A percentile compares a stretch with the other conserved stretches of the same genome.
These are phyloP conservation scores for Eutrigla gurnardus DNA, from an alignment of 2,797 vertebrate genomes.

Conservation along the genomic window DNA sequence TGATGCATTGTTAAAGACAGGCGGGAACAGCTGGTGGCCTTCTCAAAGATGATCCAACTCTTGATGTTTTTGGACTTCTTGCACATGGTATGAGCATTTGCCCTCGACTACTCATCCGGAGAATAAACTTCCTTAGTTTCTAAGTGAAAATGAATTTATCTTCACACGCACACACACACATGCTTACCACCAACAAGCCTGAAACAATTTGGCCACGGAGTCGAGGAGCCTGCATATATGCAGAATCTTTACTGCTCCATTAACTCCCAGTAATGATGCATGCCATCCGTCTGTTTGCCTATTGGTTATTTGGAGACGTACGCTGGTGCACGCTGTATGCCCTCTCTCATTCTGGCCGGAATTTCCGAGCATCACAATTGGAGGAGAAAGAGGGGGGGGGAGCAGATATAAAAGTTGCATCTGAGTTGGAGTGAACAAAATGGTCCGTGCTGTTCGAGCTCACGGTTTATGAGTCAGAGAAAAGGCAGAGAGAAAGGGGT, in stretches of 20 bases:
- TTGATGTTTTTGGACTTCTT: slow-evolving; percentile 59
- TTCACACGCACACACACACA: neutral
- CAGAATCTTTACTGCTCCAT: slow-evolving; percentile 64
- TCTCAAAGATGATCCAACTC: slow-evolving; percentile 71
- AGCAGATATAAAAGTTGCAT: slow-evolving; percentile 21
- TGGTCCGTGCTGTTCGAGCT: slow-evolving; percentile 25
- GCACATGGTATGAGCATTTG: slow-evolving; percentile 29
- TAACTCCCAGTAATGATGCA: slow-evolving; percentile 72
- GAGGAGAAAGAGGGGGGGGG: slow-evolving; percentile 5
- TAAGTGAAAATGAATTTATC: slow-evolving; percentile 11
- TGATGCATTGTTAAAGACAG: slow-evolving; percentile 75
- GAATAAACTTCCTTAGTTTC: slow-evolving; percentile 4
- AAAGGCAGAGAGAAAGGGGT: slow-evolving; percentile 20
- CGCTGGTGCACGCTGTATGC: slow-evolving; percentile 56
- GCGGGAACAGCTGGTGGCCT: slow-evolving; percentile 75
- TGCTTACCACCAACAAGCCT: slow-evolving; percentile 42
- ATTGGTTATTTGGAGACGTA: slow-evolving; percentile 62
- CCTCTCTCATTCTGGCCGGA: slow-evolving; percentile 42
- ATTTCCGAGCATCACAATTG: slow-evolving; percentile 21
- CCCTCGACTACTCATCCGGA: slow-evolving; percentile 6
- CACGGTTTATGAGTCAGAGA: slow-evolving; percentile 29
- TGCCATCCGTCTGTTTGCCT: slow-evolving; percentile 64
- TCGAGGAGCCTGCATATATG: slow-evolving; percentile 47
- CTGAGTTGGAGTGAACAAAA: slow-evolving; percentile 42
- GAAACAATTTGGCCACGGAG: slow-evolving; percentile 50